Evolutionary conservation across 2,113 vertebrate species (phyloP), one percentile per base, ranked within the genome.

Genomic region (Pitta sordida): DNA sequence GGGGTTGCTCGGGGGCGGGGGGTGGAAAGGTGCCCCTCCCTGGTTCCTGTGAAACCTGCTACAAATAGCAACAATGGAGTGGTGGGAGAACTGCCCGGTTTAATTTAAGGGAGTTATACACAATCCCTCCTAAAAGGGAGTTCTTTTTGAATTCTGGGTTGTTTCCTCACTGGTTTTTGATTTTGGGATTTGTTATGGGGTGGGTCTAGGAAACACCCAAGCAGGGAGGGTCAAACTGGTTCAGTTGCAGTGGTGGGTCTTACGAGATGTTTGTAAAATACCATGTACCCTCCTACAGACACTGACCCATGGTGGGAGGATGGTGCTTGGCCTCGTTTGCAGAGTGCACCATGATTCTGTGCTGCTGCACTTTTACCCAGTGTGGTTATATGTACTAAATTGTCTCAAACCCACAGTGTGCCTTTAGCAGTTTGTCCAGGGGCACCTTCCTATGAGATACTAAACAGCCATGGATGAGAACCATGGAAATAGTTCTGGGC

Each of bases 251-350:
- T 6, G 7, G 15, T 11, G 44, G 8, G 2, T 14, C 0, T 18
- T 19, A 0, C 16, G 12, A 6, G 6, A 7, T 3, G 24, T 9
- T 0, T 68, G 7, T 9, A 0, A 1, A 46, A 46, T 46, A 46
- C 7, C 1, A 0, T 2, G 7, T 77, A 3, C 36, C 13, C 6
- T 18, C 15, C 9, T 8, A 13, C 1, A 24, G 60, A 10, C 11
- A 0, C 2, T 0, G 4, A 0, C 1, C 8, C 0, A 0, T 10
- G 26, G 1, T 39, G 0, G 3, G 3, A 8, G 36, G 18, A 1
- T n/a, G 2, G 2, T 7, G 13, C 14, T 32, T 83, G 14, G 39
- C 3, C 16, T 32, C 1, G 0, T 1, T 0, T 39, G 7, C 15
- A 41, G 7, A 2, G 6, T 48, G 16, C 3, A 1, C 5, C 3